phyloP scores from a whole-genome alignment of 2,797 vertebrate species.

The Platalea minor region DNA sequence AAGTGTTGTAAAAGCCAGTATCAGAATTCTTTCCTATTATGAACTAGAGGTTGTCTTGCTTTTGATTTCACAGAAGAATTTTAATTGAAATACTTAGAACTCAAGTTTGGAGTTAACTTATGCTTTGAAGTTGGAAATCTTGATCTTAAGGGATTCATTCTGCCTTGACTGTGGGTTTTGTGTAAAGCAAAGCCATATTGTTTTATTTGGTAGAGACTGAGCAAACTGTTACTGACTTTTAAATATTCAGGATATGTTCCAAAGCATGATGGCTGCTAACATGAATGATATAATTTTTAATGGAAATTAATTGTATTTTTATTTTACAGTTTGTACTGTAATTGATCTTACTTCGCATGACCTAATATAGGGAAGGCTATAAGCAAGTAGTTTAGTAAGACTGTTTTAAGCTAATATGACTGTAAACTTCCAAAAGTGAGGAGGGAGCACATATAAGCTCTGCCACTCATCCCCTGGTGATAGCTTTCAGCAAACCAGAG shows the following conservation, averaged over 20 bases:
- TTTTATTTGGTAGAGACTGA: conserved; percentile 7
- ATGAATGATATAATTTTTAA: neutral
- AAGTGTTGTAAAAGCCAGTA: neutral
- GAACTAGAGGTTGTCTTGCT: neutral
- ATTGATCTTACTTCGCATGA: neutral
- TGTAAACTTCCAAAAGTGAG: neutral
- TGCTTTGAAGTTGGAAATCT: conserved; percentile 21
- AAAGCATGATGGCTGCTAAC: neutral
- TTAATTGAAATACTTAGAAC: conserved; percentile 23
- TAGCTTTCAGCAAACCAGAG: neutral
- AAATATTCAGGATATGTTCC: conserved; percentile 31
- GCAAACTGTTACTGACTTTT: conserved; percentile 26
- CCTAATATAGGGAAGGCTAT: neutral
- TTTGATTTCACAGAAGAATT: conserved; percentile 28
- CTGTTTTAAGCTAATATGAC: neutral
- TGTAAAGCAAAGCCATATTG: conserved; percentile 44
- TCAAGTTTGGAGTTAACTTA: conserved; percentile 5
- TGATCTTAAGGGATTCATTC: conserved; percentile 26
- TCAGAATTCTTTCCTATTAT: neutral
- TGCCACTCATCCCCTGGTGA: neutral
- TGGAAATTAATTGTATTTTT: neutral
- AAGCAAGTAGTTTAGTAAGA: neutral
- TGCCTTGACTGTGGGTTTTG: conserved; percentile 19
- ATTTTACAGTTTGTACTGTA: neutral
- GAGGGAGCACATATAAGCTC: neutral